A percentile compares a stretch with the other conserved stretches of the same genome.
Evolutionary conservation across 2,113 vertebrate species (phyloP).

Genomic region (Takifugu flavidus): DNA sequence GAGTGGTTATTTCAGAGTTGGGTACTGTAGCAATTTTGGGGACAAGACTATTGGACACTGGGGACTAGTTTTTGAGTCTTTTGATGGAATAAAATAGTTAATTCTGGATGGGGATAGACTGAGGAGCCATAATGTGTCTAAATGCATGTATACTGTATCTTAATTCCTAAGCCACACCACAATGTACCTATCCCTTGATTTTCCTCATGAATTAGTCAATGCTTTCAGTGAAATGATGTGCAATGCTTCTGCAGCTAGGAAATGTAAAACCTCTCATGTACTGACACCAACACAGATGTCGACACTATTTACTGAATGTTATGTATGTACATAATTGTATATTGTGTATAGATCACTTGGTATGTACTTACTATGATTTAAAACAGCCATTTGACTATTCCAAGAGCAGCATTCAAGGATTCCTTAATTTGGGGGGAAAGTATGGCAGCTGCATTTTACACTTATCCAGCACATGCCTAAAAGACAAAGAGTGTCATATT

Average conservation of each 20-base stretch:
- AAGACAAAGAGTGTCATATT: slow-evolving; percentile 53
- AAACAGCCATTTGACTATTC: slow-evolving; percentile 43
- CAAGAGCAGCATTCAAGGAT: slow-evolving; percentile 52
- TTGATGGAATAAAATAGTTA: slow-evolving; percentile 28
- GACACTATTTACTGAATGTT: slow-evolving; percentile 70
- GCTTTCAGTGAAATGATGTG: slow-evolving; percentile 57
- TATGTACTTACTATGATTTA: slow-evolving; percentile 61
- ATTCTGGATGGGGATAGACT: slow-evolving; percentile 27
- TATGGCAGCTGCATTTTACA: slow-evolving; percentile 58
- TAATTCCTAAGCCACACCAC: slow-evolving; percentile 31
- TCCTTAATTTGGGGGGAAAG: slow-evolving; percentile 45
- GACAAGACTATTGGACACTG: slow-evolving; percentile 25
- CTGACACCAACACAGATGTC: slow-evolving; percentile 34
- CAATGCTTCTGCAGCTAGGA: slow-evolving; percentile 49
- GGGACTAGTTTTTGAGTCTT: slow-evolving; percentile 26
- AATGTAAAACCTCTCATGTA: slow-evolving; percentile 40
- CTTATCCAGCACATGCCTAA: slow-evolving; percentile 46
- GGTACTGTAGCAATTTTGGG: slow-evolving; percentile 43
- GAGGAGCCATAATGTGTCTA: slow-evolving; percentile 62
- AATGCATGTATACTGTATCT: slow-evolving; percentile 68
- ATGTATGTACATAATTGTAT: slow-evolving; percentile 71
- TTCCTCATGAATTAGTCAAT: slow-evolving; percentile 45
- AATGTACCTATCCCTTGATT: slow-evolving; percentile 52
- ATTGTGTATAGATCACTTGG: slow-evolving; percentile 68
- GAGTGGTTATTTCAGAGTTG: slow-evolving; percentile 35